phyloP scores from a whole-genome alignment of 92 coral and sea anemone genomes.

The Pocillopora grandis region DNA sequence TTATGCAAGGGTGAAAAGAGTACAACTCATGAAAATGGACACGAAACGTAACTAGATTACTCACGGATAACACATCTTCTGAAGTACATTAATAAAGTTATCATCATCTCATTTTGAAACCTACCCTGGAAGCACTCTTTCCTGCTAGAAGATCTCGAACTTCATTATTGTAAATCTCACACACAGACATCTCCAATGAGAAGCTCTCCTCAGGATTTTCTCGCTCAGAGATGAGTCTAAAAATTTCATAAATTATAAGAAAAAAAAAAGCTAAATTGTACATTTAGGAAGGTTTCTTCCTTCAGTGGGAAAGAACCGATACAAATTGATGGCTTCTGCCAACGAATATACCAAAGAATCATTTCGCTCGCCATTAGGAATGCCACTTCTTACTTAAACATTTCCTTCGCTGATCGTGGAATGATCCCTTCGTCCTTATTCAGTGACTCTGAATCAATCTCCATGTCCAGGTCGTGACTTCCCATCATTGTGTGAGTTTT shows the following conservation, averaged over 20 bases:
- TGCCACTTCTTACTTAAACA: conserved; percentile 66
- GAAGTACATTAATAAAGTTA: too few species aligned
- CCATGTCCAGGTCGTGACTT: conserved; percentile 81
- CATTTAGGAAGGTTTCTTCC: too few species aligned
- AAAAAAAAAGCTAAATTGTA: not conserved
- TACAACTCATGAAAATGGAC: too few species aligned
- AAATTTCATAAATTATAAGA: not conserved
- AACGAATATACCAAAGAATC: not conserved
- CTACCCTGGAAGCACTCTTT: conserved; percentile 82
- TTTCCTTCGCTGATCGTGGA: conserved; percentile 94
- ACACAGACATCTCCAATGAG: conserved; percentile 87
- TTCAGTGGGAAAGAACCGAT: too few species aligned
- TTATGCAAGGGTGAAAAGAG: too few species aligned
- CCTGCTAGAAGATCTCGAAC: conserved; percentile 88
- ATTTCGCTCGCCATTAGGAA: not conserved
- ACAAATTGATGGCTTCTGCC: not conserved
- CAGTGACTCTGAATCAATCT: conserved; percentile 81
- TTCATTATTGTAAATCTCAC: conserved; percentile 98
- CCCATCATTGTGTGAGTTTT: conserved; percentile 99
- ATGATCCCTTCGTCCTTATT: conserved; percentile 92
- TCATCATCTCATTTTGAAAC: not conserved
- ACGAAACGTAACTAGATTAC: too few species aligned
- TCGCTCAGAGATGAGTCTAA: conserved; percentile 80
- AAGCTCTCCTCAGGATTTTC: conserved; percentile 74
- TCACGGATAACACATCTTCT: too few species aligned